Conservation (phyloP, 2,797 vertebrate genomes). For the Micromesistius poutassou region DNA sequence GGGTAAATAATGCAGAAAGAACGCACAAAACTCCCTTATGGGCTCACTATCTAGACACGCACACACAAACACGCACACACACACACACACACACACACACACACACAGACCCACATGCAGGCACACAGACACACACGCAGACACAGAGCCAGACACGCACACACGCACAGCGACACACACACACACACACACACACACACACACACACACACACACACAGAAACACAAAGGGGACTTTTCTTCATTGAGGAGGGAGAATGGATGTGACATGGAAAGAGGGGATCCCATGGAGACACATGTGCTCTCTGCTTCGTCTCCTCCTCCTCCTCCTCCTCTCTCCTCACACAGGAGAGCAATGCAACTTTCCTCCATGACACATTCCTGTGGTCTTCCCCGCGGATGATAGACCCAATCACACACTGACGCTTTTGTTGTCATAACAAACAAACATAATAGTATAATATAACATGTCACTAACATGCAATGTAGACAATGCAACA, state of each 20-base stretch:
- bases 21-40: conserved; percentile 63
- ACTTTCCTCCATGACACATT: conserved; percentile 60
- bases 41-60: conserved; percentile 40
- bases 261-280: conserved; percentile 69
- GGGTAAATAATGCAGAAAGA: conserved; percentile 70
- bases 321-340: conserved; percentile 48
- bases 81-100: conserved; percentile 20
- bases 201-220: conserved; percentile 17
- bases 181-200: conserved; percentile 15
- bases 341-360: conserved; percentile 48
- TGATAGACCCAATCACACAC: conserved; percentile 36
- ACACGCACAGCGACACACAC: not conserved
- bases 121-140: not conserved
- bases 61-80: conserved; percentile 26
- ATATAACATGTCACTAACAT: not conserved
- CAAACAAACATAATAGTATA: not conserved
- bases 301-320: conserved; percentile 68
- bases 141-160: not conserved
- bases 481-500: not conserved
- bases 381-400: conserved; percentile 67
- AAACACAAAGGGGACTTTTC: conserved; percentile 26
- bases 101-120: not conserved
- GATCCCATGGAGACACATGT: conserved; percentile 64
- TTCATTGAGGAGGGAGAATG: conserved; percentile 66
- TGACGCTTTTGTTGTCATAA: not conserved